Conservation (phyloP, 1,140 invertebrate species). For the Drosophila truncata region DNA sequence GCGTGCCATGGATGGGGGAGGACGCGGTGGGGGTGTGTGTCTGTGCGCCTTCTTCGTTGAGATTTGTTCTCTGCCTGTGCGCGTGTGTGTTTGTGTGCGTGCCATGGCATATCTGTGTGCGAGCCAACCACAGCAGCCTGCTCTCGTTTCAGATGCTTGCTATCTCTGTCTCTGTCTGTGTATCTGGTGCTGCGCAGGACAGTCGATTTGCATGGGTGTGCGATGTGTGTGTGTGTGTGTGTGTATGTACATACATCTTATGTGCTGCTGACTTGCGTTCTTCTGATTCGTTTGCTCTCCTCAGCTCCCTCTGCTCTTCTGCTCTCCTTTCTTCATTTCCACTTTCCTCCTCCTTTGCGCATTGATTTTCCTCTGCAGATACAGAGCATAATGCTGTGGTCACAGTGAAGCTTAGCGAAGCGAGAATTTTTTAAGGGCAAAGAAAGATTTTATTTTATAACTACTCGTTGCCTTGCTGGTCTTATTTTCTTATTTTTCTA, state of each 20-base stretch:
- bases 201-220: constrained; percentile 44
- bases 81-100: constrained; percentile 20
- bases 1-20: constrained; percentile 12
- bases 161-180: constrained; percentile 74
- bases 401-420: constrained; percentile 30
- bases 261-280: constrained; percentile 75
- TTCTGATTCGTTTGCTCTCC: constrained; percentile 79
- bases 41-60: constrained; percentile 34
- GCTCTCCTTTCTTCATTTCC: constrained; percentile 18
- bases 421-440: neutral
- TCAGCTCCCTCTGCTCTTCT: constrained; percentile 25
- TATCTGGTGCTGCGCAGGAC: constrained; percentile 80
- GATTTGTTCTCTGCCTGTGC: constrained; percentile 46
- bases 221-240: constrained; percentile 23
- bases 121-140: constrained; percentile 78
- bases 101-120: constrained; percentile 33
- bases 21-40: constrained; percentile 1
- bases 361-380: constrained; percentile 74
- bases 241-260: constrained; percentile 53
- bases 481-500: neutral
- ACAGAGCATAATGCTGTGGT: constrained; percentile 65
- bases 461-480: neutral
- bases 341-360: constrained; percentile 46
- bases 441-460: neutral
- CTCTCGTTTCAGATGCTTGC: constrained; percentile 65